phyloP scores from a whole-genome alignment of 2,113 vertebrate genomes.

The Panthera leo region DNA sequence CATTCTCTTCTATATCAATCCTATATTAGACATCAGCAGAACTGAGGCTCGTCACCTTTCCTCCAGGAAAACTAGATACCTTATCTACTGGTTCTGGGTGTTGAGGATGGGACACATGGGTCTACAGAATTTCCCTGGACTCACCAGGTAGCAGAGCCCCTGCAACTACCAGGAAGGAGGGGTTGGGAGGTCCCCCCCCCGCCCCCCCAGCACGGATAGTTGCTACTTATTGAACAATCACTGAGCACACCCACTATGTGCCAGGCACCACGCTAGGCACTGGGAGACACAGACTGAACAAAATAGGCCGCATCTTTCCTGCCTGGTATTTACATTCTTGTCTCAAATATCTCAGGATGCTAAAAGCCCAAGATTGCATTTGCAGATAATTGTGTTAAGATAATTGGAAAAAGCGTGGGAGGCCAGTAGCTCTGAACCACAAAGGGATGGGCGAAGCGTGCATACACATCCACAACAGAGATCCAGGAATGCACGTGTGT shows the following conservation, averaged over 20 bases:
- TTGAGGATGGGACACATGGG: background rate
- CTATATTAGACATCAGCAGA: background rate
- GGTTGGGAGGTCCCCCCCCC: background rate
- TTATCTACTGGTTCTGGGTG: background rate
- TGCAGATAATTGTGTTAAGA: background rate
- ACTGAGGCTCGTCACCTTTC: background rate
- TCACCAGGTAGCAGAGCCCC: background rate
- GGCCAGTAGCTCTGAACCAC: background rate
- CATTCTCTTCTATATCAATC: background rate
- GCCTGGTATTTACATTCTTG: background rate
- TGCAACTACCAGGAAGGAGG: background rate
- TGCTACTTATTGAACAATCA: background rate
- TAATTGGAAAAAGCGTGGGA: background rate
- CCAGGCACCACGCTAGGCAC: background rate
- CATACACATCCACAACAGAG: fast-evolving
- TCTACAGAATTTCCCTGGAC: background rate
- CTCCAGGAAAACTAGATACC: background rate
- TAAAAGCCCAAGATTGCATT: background rate
- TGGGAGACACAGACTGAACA: background rate
- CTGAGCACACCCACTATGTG: background rate
- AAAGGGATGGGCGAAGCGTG: background rate
- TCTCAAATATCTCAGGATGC: background rate
- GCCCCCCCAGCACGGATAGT: too few relatives aligned
- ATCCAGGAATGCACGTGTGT: background rate
- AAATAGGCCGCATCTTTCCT: background rate